Evolutionary conservation across 2,888 invertebrate species (phyloP), one percentile per base, ranked within the genome.

Genomic region (Hirtodrosophila alboralis): DNA sequence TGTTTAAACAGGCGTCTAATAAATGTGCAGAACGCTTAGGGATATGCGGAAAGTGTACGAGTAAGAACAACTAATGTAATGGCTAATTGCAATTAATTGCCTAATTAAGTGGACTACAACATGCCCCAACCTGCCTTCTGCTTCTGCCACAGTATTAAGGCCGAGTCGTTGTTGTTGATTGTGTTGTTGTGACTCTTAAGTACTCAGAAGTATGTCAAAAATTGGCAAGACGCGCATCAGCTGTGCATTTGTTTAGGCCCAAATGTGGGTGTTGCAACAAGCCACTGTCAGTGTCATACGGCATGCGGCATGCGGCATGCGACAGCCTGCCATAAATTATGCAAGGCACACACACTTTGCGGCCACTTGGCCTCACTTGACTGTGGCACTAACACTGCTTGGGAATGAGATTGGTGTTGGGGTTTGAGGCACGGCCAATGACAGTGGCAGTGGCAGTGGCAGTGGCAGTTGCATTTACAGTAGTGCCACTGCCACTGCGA

Each of bases 31-130:
- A 4, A 12, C 30, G 30, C 28, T 14, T 4, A 16, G 26, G 49
- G 38, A 51, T 41, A 36, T 51, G 12, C 43, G 21, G 16, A 5
- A 23, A 7, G 23, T 4, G 23, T 6, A 7, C 1, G 23, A 23
- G 8, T 7, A 8, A 23, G 8, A 23, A 8, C 58, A 67, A 49
- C 60, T n/a, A n/a, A 59, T 59, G 49, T 58, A 60, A 56, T 44
- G 37, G 54, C 79, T 73, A 75, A 79, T 74, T 75, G 76, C 71
- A 69, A 78, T 74, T 80, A 78, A 80, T 75, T 69, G 75, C 60
- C 45, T 67, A 71, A 77, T 81, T 81, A 75, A 62, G 45, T 59
- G 72, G 4, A 4, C 28, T 44, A 43, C 38, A 40, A 26, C 48
- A 23, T 8, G 23, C 23, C 1, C 6, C 4, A 6, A 3, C 18